Conservation (phyloP, 2,797 vertebrate species). For the Loris lydekkerianus region DNA sequence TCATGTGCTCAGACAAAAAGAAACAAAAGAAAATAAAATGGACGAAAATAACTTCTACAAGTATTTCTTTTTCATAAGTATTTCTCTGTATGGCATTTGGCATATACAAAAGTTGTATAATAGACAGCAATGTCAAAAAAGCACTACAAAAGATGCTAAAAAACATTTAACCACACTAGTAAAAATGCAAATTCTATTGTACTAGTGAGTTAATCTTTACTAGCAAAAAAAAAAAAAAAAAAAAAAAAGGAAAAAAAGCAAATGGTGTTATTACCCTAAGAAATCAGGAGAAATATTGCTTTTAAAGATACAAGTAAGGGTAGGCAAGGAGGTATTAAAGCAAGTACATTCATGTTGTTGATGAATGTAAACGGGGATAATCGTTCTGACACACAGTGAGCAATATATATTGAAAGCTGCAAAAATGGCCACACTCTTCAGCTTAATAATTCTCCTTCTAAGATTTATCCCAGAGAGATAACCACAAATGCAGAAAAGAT, state of each 20-base stretch:
- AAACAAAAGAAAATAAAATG: not conserved
- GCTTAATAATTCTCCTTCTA: not conserved
- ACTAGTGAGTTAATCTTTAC: not conserved
- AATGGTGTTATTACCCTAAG: not conserved
- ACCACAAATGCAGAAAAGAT: not conserved
- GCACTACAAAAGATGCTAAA: not conserved
- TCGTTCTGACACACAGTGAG: not conserved
- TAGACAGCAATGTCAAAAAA: not conserved
- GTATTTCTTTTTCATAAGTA: not conserved
- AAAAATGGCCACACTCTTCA: not conserved
- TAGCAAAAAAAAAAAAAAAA: not conserved
- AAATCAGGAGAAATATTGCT: not conserved
- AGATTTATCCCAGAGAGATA: not conserved
- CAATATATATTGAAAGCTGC: not conserved
- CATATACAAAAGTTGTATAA: not conserved
- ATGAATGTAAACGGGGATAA: not conserved
- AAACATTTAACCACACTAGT: not conserved
- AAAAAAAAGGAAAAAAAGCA: not conserved
- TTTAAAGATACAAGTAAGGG: not conserved
- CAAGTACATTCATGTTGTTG: not conserved
- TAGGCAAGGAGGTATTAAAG: not conserved
- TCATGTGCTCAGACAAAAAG: not conserved
- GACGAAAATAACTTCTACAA: not conserved
- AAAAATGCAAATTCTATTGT: not conserved
- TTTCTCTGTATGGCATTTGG: not conserved